A percentile compares a stretch with the other conserved stretches of the same genome.
phyloP scores from a whole-genome alignment of 2,797 vertebrate species.

The Danio jaintianensis region DNA sequence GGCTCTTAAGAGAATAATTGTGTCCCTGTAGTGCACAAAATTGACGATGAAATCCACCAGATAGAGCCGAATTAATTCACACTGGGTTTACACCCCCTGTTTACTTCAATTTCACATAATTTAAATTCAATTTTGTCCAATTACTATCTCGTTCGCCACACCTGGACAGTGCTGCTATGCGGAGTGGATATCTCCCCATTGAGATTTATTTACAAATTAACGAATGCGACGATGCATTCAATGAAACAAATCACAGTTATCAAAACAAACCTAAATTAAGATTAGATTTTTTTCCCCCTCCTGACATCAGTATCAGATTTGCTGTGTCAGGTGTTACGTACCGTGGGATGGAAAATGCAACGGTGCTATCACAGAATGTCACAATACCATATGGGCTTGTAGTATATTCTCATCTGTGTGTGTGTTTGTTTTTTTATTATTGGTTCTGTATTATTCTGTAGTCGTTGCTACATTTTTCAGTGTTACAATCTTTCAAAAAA shows the following conservation, averaged over 20 bases:
- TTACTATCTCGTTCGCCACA: constrained; percentile 38
- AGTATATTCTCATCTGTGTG: too few relatives aligned
- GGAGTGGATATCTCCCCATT: constrained; percentile 22
- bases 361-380: neutral
- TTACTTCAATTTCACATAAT: constrained; percentile 48
- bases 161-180: constrained; percentile 35
- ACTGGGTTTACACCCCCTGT: constrained; percentile 37
- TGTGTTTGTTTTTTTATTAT: too few relatives aligned
- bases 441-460: too few relatives aligned
- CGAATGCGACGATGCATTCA: constrained; percentile 31
- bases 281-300: neutral
- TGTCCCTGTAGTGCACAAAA: constrained; percentile 36
- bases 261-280: constrained; percentile 12
- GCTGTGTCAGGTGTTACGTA: constrained; percentile 9
- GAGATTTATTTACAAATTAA: constrained; percentile 41
- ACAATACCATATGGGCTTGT: neutral
- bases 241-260: constrained; percentile 32
- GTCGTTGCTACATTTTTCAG: too few relatives aligned
- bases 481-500: too few relatives aligned
- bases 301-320: neutral
- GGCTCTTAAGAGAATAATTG: constrained; percentile 33
- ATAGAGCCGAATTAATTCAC: constrained; percentile 34
- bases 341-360: neutral
- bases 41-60: constrained; percentile 39
- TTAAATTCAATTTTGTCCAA: constrained; percentile 49